phyloP scores from a whole-genome alignment of 2,888 invertebrate species.

The Tenthredo livida region DNA sequence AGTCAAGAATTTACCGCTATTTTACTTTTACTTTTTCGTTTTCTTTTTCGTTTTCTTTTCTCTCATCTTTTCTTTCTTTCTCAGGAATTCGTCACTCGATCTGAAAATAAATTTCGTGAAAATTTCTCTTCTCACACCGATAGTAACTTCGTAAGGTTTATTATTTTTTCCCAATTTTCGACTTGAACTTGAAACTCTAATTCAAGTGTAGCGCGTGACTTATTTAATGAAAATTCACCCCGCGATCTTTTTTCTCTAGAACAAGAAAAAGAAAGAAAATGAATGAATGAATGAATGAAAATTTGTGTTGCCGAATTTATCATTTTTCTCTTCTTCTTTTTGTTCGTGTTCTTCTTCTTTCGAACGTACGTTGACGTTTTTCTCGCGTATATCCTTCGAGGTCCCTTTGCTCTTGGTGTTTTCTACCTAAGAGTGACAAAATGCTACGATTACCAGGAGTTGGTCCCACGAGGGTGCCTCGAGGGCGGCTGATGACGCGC shows the following conservation, averaged over 20 bases:
- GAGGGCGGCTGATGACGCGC: constrained; percentile 69
- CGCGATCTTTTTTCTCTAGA: no score
- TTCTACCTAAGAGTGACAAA: constrained; percentile 71
- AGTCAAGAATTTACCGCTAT: background rate
- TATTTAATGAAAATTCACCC: background rate
- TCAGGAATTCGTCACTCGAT: constrained; percentile 11
- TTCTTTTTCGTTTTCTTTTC: constrained; percentile 20
- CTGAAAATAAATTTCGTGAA: background rate
- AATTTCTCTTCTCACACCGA: background rate
- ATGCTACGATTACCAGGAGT: constrained; percentile 70
- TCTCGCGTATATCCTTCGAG: background rate
- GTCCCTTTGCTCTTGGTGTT: constrained; percentile 46
- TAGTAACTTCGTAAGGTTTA: background rate
- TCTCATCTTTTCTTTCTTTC: background rate
- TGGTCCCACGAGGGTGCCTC: constrained; percentile 64
- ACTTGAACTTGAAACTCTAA: no score
- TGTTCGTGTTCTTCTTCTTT: background rate
- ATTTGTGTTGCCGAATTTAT: background rate
- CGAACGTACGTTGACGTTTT: background rate
- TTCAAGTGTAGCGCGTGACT: no score
- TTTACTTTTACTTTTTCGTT: background rate
- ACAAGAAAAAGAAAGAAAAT: background rate
- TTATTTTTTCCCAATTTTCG: background rate
- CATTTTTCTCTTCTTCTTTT: background rate
- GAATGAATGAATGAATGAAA: background rate